These are phyloP conservation scores for Ceratina calcarata DNA, from an alignment of 1,140 invertebrate genomes.

Conservation along the genomic window DNA sequence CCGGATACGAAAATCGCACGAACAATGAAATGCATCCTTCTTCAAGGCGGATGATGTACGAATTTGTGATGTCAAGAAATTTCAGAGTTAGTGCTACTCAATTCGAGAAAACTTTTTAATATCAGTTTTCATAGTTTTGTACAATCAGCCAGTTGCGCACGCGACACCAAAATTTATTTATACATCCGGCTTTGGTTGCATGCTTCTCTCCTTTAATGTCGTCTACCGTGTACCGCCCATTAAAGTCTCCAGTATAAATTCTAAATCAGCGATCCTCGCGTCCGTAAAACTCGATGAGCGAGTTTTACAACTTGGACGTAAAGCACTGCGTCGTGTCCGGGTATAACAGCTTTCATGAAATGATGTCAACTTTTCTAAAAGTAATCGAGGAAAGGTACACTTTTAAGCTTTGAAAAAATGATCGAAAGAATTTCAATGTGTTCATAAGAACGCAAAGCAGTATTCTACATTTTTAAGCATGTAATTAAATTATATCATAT, in stretches of 20 bases:
- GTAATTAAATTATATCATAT: too few relatives aligned
- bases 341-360: conserved; percentile 62
- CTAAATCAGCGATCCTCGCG: conserved; percentile 65
- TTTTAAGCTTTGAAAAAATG: too few relatives aligned
- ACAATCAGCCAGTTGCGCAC: not conserved
- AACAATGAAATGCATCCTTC: not conserved
- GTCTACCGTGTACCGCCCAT: conserved; percentile 57
- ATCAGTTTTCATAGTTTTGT: too few relatives aligned
- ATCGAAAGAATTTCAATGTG: too few relatives aligned
- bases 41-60: not conserved
- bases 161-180: conserved; percentile 64
- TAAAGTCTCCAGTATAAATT: conserved; percentile 72
- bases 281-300: conserved; percentile 66
- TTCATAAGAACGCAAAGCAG: too few relatives aligned
- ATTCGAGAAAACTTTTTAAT: too few relatives aligned
- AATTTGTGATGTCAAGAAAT: too few relatives aligned
- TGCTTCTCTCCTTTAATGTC: conserved; percentile 61
- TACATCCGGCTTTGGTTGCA: conserved; percentile 62
- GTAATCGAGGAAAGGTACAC: conserved; percentile 50
- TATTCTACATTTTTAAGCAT: too few relatives aligned
- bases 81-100: too few relatives aligned
- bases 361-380: conserved; percentile 50
- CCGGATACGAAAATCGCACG: not conserved
- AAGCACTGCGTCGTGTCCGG: conserved; percentile 50
- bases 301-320: conserved; percentile 68